These are phyloP conservation scores for Drepana falcataria DNA, from an alignment of 2,888 invertebrate species.

Conservation along the genomic window DNA sequence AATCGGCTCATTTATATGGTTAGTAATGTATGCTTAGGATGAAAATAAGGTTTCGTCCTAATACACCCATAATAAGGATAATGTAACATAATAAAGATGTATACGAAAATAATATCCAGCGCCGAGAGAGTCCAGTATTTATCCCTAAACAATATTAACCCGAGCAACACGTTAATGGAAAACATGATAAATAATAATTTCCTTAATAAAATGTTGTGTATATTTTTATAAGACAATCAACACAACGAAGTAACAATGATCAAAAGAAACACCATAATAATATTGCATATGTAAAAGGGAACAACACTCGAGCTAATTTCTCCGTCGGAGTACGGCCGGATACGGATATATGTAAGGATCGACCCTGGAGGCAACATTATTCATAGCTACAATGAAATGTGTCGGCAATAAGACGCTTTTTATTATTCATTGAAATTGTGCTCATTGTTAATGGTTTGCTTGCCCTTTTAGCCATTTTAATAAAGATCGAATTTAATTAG, in stretches of 20 bases:
- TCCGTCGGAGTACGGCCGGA: conserved; percentile 27
- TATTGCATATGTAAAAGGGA: conserved; percentile 6
- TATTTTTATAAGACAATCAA: not conserved
- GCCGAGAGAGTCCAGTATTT: not conserved
- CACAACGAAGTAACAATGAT: not conserved
- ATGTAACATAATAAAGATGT: too few relatives aligned
- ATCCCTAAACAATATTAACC: not conserved
- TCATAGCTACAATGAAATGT: conserved; percentile 3
- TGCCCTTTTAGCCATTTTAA: too few relatives aligned
- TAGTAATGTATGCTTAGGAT: too few relatives aligned
- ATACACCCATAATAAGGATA: too few relatives aligned
- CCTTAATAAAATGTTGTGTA: not conserved
- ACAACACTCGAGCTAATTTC: conserved; percentile 33
- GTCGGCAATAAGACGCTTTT: not conserved
- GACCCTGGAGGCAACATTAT: conserved; percentile 1
- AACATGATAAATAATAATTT: not conserved
- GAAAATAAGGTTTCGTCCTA: too few relatives aligned
- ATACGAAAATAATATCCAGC: not conserved
- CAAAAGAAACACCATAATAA: not conserved
- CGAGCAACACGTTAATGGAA: not conserved
- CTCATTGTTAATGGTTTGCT: too few relatives aligned
- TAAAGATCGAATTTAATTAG: too few relatives aligned
- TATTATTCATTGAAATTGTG: not conserved
- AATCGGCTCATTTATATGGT: too few relatives aligned
- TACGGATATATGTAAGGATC: conserved; percentile 20